These are phyloP conservation scores for Ailurus styani DNA, from an alignment of 2,113 vertebrate species.

Conservation along the genomic window DNA sequence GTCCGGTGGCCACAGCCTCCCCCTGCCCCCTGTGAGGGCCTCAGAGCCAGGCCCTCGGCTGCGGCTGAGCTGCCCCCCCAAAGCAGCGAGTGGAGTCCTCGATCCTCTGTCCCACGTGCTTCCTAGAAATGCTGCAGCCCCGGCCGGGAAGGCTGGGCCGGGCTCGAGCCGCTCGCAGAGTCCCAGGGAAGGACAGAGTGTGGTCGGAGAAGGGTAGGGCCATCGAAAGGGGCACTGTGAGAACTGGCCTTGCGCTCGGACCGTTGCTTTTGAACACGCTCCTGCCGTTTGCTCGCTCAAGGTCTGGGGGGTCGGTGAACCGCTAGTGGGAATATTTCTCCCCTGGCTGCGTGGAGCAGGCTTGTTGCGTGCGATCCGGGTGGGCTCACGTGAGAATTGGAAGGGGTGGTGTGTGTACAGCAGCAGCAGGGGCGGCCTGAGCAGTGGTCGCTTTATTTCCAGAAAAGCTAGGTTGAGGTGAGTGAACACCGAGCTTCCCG, in stretches of 20 bases:
- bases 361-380: accelerated
- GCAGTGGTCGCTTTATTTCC: neutral
- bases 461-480: neutral
- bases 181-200: accelerated
- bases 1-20: neutral
- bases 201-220: accelerated
- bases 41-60: accelerated
- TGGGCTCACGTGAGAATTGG: neutral
- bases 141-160: no score
- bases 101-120: no score
- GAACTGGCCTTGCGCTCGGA: neutral
- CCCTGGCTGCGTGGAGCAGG: neutral
- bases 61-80: accelerated
- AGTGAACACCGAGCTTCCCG: neutral
- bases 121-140: neutral
- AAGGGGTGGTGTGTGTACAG: neutral
- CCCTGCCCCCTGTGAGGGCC: neutral
- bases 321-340: neutral
- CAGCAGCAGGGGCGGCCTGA: no score
- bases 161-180: accelerated
- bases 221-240: neutral
- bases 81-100: neutral
- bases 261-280: neutral
- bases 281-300: neutral
- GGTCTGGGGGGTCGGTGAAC: neutral